Evolutionary conservation across 92 coral and sea anemone genomes (phyloP).

Genomic region (Palythoa heliodiscus): DNA sequence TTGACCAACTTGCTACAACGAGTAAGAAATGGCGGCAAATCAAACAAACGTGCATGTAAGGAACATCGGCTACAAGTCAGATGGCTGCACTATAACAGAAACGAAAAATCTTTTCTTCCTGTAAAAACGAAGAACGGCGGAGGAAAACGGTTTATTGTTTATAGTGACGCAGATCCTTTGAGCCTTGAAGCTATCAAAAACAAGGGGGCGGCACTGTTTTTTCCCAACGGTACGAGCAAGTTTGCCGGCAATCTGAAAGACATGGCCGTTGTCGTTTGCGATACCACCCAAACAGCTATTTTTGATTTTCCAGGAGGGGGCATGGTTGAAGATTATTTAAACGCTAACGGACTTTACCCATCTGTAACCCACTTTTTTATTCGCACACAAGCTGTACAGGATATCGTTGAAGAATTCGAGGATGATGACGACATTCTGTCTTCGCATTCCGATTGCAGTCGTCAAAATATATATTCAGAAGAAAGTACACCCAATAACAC

Average conservation of each 20-base stretch:
- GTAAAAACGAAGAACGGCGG: conserved; percentile 12
- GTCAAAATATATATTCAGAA: background rate
- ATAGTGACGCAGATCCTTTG: conserved; percentile 44
- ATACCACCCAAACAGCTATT: conserved; percentile 58
- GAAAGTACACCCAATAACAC: background rate
- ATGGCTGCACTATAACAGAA: no score
- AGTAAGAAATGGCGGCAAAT: no score
- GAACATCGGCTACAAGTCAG: no score
- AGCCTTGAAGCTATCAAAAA: conserved; percentile 49
- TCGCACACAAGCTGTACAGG: conserved; percentile 34
- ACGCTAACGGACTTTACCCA: conserved; percentile 45
- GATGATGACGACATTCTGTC: conserved; percentile 31
- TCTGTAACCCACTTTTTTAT: conserved; percentile 37
- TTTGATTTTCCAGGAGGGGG: conserved; percentile 58
- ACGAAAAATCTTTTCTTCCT: conserved; percentile 21
- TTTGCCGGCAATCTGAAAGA: conserved; percentile 60
- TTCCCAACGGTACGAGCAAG: conserved; percentile 53
- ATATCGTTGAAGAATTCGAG: conserved; percentile 43
- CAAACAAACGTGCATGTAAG: no score
- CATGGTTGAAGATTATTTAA: conserved; percentile 45
- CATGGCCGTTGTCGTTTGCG: conserved; percentile 54
- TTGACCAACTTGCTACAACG: no score
- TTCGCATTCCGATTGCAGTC: background rate
- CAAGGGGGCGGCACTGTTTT: conserved; percentile 58
- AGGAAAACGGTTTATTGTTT: conserved; percentile 11